Base-by-base conservation (phyloP, 2,113 vertebrate species). In the Chamaetylas fuelleborni region DNA sequence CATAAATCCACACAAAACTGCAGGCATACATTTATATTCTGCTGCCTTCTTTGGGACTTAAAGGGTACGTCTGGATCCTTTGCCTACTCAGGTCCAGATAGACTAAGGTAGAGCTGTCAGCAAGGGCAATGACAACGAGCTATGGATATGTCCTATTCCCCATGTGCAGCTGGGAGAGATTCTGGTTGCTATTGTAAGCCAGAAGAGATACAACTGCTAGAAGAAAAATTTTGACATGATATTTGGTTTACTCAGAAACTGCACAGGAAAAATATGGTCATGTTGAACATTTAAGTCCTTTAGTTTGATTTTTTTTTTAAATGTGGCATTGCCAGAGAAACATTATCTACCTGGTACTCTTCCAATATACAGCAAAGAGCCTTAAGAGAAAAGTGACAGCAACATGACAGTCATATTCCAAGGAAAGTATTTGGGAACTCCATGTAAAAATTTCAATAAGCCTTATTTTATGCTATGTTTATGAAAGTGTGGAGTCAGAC, bases 401-500 rank as follows among this genome's bases (percentile, higher is more conserved):
- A 69, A 53, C 19, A 48, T 28, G 57, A 45, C 23, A 86, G 34
- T 54, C 47, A 58, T 77, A 77, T 73, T 88, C 45, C 40, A 83
- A 83, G 23, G 50, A 29, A 80, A 85, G 42, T 73, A 72, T 61
- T 40, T 90, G 53, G 85, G 62, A 87, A 69, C 38, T 61, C 64
- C 84, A 66, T 61, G 54, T 50, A 25, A 82, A 82, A 72, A 73
- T 40, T 95, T 91, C 50, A 54, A 24, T 50, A 40, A 71, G 13
- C 11, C 82, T 69, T 88, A 76, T 85, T 92, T 88, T 82, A 20
- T 79, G 45, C 74, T 60, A 24, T 24, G 6, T 81, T 88, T 85
- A 66, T 82, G 74, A n/a, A 80, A 82, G 33, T 36, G 38, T 88
- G 43, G 66, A 95, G 60, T 93, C 87, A 93, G 54, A 88, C 38